These are phyloP conservation scores for Pempheris klunzingeri DNA, from an alignment of 2,797 vertebrate species.

Conservation along the genomic window DNA sequence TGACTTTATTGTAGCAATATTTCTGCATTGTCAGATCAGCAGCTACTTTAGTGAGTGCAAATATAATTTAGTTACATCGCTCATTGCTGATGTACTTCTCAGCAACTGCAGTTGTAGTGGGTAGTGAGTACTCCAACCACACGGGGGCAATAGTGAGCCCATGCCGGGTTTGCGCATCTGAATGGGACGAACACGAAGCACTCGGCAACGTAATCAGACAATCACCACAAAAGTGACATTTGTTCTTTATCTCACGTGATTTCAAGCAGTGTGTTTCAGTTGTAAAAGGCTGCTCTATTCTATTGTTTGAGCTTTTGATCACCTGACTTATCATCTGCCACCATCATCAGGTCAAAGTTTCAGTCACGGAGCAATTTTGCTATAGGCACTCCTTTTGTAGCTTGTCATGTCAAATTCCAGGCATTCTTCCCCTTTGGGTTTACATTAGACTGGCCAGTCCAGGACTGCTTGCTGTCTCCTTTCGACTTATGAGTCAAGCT, in stretches of 20 bases:
- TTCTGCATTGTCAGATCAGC: too few relatives aligned
- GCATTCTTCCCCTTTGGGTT: not conserved
- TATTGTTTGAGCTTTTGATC: not conserved
- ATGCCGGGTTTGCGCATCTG: fast-evolving
- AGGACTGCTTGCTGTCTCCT: slow-evolving; percentile 1
- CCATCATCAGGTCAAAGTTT: not conserved
- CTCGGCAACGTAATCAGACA: not conserved
- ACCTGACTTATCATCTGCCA: not conserved
- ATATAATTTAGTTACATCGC: too few relatives aligned
- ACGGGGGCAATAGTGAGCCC: not conserved
- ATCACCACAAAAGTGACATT: not conserved
- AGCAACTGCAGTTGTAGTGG: not conserved
- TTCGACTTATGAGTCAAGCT: slow-evolving; percentile 14
- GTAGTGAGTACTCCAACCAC: not conserved
- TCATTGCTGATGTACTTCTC: not conserved
- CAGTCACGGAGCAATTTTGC: not conserved
- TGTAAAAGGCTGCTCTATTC: not conserved
- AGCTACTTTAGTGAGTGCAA: too few relatives aligned
- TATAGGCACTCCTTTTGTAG: not conserved
- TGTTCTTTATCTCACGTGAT: not conserved
- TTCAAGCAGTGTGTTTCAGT: not conserved
- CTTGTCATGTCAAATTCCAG: not conserved
- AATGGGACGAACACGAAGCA: not conserved
- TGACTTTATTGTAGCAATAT: too few relatives aligned
- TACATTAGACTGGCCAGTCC: not conserved